These are phyloP conservation scores for Emys orbicularis DNA, from an alignment of 2,797 vertebrate species.

Conservation along the genomic window DNA sequence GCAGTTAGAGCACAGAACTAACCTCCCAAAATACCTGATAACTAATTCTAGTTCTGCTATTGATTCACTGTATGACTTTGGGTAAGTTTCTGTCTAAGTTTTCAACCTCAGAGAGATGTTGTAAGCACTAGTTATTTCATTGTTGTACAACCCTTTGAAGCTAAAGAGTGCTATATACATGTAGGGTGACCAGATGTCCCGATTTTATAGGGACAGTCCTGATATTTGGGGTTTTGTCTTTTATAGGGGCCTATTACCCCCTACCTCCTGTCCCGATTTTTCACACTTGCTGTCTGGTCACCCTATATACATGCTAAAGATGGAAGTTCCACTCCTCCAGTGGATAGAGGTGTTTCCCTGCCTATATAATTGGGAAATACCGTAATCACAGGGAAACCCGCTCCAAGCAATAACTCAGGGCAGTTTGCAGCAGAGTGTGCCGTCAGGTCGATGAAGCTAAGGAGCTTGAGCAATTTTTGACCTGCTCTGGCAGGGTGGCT, in stretches of 20 bases:
- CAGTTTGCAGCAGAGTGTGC: neutral
- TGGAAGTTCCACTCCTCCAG: neutral
- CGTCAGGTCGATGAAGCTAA: neutral
- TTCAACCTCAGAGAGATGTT: neutral
- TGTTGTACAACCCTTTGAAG: neutral
- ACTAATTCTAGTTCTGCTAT: neutral
- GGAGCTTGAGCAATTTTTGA: neutral
- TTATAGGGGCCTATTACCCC: too few species aligned
- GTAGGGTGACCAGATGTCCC: too few species aligned
- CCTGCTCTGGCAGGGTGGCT: neutral
- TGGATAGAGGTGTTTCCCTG: neutral
- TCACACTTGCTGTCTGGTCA: too few species aligned
- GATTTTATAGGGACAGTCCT: too few species aligned
- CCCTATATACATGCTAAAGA: too few species aligned
- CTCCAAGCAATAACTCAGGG: neutral
- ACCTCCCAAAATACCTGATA: neutral
- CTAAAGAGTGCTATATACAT: neutral
- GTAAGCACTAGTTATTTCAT: accelerated
- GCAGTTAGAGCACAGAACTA: neutral
- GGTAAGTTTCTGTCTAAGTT: neutral
- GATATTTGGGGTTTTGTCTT: too few species aligned
- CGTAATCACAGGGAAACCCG: neutral
- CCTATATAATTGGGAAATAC: neutral
- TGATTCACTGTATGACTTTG: neutral
- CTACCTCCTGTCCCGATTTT: too few species aligned